Conservation (phyloP, 2,113 vertebrate species). For the Elephas maximus region DNA sequence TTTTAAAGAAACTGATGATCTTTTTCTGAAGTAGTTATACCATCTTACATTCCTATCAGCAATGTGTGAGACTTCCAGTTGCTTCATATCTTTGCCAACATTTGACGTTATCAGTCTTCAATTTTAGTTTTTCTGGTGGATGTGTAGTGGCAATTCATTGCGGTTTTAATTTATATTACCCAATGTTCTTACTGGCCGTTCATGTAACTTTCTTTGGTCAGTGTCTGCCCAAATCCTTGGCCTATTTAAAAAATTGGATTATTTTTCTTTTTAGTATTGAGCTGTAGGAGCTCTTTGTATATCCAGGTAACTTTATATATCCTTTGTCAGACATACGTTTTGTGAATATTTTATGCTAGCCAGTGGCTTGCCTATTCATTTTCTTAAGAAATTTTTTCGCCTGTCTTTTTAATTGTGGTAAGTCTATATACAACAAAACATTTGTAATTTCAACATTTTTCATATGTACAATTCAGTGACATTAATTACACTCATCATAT, state of each 20-base stretch:
- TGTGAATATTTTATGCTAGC: not conserved
- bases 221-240: not conserved
- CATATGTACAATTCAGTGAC: too few species aligned
- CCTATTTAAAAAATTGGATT: not conserved
- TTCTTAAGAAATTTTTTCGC: not conserved
- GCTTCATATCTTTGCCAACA: too few species aligned
- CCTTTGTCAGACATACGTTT: constrained; percentile 15
- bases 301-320: not conserved
- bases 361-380: constrained; percentile 7
- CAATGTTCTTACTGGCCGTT: not conserved
- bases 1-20: not conserved
- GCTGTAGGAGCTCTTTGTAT: constrained; percentile 5
- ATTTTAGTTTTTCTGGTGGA: not conserved
- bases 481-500: too few species aligned
- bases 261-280: constrained; percentile 45
- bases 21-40: not conserved
- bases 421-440: too few species aligned
- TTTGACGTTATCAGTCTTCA: constrained; percentile 7
- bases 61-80: too few species aligned
- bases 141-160: not conserved
- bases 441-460: too few species aligned
- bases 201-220: not conserved
- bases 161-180: constrained; percentile 30
- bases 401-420: too few species aligned
- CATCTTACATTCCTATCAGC: too few species aligned